Percentiles rank a stretch among this genome's conserved stretches.
phyloP scores from a whole-genome alignment of 2,888 invertebrate genomes.

The Blastobasis lacticolella region DNA sequence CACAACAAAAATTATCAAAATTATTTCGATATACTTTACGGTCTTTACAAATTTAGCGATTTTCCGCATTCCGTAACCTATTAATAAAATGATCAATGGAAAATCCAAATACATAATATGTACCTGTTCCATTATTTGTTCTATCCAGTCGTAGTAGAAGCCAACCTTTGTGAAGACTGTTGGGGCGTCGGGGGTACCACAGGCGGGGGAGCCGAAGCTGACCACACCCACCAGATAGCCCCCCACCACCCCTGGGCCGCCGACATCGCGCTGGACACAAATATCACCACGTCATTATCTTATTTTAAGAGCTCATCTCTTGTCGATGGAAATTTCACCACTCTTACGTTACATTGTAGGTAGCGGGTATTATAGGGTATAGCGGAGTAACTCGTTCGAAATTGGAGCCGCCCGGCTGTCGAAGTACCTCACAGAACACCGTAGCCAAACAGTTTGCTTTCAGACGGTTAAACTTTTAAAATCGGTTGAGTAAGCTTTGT shows the following conservation, averaged over 20 bases:
- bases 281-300: not conserved
- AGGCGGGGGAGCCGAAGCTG: conserved; percentile 51
- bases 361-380: no score
- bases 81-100: no score
- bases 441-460: no score
- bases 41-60: conserved; percentile 22
- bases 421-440: no score
- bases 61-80: conserved; percentile 26
- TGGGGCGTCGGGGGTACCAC: conserved; percentile 48
- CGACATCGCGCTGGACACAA: conserved; percentile 41
- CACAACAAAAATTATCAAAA: no score
- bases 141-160: conserved; percentile 49
- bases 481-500: no score
- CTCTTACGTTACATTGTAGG: no score
- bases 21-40: not conserved
- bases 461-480: no score
- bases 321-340: no score
- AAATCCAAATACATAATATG: conserved; percentile 2
- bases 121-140: conserved; percentile 46
- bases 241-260: conserved; percentile 45
- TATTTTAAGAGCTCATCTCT: not conserved
- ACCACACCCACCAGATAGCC: conserved; percentile 42
- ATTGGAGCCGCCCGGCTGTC: no score
- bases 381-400: no score
- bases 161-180: conserved; percentile 60